Percentiles rank a stretch among this genome's conserved stretches.
Evolutionary conservation across 2,888 invertebrate species (phyloP).

Genomic region (Tetranychus truncatus): DNA sequence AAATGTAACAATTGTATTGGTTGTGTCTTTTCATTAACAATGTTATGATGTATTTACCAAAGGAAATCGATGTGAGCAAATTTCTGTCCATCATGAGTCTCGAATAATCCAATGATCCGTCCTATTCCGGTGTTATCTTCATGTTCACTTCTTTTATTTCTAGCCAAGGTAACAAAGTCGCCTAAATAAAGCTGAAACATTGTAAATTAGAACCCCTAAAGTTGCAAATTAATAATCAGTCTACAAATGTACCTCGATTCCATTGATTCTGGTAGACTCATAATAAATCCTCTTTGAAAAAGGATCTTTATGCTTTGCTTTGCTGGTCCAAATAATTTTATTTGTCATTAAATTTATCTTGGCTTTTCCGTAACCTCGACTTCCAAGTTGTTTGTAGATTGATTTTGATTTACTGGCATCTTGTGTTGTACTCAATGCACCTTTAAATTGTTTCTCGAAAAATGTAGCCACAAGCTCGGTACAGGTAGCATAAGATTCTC

Average conservation of each 20-base stretch:
- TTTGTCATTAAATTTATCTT: background rate
- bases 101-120: background rate
- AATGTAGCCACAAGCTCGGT: slow-evolving; percentile 55
- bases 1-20: no score
- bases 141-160: background rate
- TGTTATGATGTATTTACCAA: slow-evolving; percentile 11
- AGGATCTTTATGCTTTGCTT: slow-evolving; percentile 6
- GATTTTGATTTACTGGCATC: background rate
- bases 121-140: background rate
- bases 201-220: background rate
- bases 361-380: background rate
- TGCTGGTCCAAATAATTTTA: slow-evolving; percentile 12
- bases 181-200: background rate
- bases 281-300: slow-evolving; percentile 14
- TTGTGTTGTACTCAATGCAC: slow-evolving; percentile 9
- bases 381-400: background rate
- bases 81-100: background rate
- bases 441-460: slow-evolving; percentile 53
- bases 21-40: background rate
- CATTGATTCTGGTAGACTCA: slow-evolving; percentile 2
- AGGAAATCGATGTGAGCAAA: slow-evolving; percentile 16
- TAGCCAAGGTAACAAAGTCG: background rate
- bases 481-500: slow-evolving; percentile 56
- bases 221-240: background rate
- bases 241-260: background rate